Evolutionary conservation across 1,140 invertebrate species (phyloP).

Genomic region (Dendroctonus ponderosae): DNA sequence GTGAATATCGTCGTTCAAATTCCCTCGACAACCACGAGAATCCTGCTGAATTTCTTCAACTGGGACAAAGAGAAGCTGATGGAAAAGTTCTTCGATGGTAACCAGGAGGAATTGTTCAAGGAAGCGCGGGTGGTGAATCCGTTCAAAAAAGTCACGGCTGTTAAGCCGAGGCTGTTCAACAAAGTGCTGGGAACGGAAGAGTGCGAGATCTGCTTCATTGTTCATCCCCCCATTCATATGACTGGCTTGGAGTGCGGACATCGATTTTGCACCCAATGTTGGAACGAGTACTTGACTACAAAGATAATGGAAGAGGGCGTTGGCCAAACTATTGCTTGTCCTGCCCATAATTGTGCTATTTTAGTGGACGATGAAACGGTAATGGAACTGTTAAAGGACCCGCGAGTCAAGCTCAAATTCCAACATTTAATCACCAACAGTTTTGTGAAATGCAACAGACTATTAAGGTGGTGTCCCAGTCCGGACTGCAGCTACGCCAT

Average conservation of each 20-base stretch:
- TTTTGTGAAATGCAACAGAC: slow-evolving; percentile 73
- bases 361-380: slow-evolving; percentile 70
- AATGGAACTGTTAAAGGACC: slow-evolving; percentile 64
- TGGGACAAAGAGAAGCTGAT: slow-evolving; percentile 76
- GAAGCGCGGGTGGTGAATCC: slow-evolving; percentile 69
- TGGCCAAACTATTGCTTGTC: slow-evolving; percentile 66
- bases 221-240: slow-evolving; percentile 56
- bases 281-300: slow-evolving; percentile 69
- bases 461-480: slow-evolving; percentile 72
- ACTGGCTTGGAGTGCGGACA: slow-evolving; percentile 71
- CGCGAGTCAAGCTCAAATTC: slow-evolving; percentile 67
- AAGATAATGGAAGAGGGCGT: slow-evolving; percentile 73
- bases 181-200: slow-evolving; percentile 64
- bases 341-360: slow-evolving; percentile 58
- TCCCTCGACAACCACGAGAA: slow-evolving; percentile 59
- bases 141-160: slow-evolving; percentile 50
- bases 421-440: slow-evolving; percentile 75
- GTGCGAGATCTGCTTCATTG: slow-evolving; percentile 90
- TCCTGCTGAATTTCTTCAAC: slow-evolving; percentile 69
- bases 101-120: slow-evolving; percentile 64
- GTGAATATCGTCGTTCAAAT: slow-evolving; percentile 59
- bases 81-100: slow-evolving; percentile 67
- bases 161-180: slow-evolving; percentile 41
- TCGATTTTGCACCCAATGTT: slow-evolving; percentile 66
- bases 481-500: slow-evolving; percentile 70